Evolutionary conservation across 2,113 vertebrate genomes (phyloP).

Genomic region (Megalops atlanticus): DNA sequence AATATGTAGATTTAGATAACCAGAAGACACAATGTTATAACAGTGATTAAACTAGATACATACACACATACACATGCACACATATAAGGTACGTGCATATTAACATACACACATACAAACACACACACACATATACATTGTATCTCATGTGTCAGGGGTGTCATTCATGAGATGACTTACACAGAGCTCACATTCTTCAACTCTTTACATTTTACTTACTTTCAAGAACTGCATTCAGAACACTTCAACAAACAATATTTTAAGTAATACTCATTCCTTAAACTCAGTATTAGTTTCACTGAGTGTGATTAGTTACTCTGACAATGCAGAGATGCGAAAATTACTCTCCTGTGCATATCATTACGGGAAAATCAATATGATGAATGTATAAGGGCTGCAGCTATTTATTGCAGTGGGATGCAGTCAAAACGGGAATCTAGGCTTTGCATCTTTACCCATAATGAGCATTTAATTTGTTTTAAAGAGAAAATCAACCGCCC

Average conservation of each 20-base stretch:
- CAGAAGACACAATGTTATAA: too few relatives aligned
- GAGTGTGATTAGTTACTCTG: constrained; percentile 60
- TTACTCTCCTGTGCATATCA: constrained; percentile 66
- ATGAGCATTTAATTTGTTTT: constrained; percentile 32
- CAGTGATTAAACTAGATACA: too few relatives aligned
- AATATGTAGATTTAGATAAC: too few relatives aligned
- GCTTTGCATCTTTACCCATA: constrained; percentile 32
- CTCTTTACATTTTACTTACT: too few relatives aligned
- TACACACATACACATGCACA: too few relatives aligned
- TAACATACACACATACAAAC: too few relatives aligned
- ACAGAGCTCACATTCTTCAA: too few relatives aligned
- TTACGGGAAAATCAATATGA: constrained; percentile 67
- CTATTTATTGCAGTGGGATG: constrained; percentile 54
- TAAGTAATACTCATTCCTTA: constrained; percentile 55
- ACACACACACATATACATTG: too few relatives aligned
- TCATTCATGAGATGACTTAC: too few relatives aligned
- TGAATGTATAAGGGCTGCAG: constrained; percentile 54
- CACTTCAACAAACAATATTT: constrained; percentile 54
- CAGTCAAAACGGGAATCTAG: constrained; percentile 41
- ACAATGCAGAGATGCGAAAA: constrained; percentile 60
- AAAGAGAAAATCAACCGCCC: neutral
- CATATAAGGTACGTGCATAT: too few relatives aligned
- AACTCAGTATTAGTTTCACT: constrained; percentile 51
- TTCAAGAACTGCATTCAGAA: neutral
- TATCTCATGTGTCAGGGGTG: too few relatives aligned